Conservation (phyloP, 2,113 vertebrate species). For the Vidua macroura region DNA sequence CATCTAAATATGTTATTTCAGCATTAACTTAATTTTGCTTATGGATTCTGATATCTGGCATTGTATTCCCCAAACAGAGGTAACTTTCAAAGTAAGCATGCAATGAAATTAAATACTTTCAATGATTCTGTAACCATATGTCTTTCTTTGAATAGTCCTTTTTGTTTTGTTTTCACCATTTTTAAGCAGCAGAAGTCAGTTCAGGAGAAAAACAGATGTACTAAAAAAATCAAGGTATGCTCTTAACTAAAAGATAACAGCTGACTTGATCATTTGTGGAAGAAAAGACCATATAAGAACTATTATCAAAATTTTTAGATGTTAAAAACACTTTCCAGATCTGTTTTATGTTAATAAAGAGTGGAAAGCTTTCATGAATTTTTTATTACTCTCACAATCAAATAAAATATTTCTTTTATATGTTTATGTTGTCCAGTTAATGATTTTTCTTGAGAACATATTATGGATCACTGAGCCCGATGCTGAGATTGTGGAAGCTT, state of each 20-base stretch:
- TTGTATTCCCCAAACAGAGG: neutral
- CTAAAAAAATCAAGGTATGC: neutral
- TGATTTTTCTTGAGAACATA: neutral
- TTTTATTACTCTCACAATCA: neutral
- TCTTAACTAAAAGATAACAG: neutral
- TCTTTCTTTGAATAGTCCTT: neutral
- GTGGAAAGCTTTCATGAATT: neutral
- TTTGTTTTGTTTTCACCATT: neutral
- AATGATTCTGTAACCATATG: neutral
- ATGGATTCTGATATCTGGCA: neutral
- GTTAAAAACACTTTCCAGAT: neutral
- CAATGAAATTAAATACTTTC: neutral
- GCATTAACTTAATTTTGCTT: neutral
- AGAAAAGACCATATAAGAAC: neutral
- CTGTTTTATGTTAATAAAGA: neutral
- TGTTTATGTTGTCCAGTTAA: neutral
- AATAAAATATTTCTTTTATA: neutral
- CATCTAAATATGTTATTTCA: neutral
- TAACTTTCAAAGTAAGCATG: neutral
- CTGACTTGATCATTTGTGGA: neutral
- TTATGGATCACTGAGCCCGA: neutral
- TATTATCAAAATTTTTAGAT: neutral
- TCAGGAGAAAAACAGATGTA: neutral
- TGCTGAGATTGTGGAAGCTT: neutral
- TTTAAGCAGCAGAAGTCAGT: neutral